These are phyloP conservation scores for Lepilemur ruficaudatus DNA, from an alignment of 2,797 vertebrate species.

Conservation along the genomic window DNA sequence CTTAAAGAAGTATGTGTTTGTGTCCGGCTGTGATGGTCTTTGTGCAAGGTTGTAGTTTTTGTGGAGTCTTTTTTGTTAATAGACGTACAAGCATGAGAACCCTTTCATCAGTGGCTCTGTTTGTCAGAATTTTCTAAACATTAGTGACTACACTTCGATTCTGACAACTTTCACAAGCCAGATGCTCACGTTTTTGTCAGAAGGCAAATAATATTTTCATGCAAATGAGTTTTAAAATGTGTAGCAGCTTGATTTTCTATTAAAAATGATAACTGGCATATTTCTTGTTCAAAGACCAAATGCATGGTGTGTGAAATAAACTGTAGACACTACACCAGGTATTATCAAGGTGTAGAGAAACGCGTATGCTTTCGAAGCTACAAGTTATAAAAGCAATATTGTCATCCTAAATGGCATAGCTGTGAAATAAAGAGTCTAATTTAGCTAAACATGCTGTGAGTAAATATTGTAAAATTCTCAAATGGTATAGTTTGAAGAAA, in stretches of 20 bases:
- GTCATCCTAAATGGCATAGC: background rate
- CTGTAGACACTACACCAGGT: background rate
- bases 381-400: background rate
- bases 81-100: background rate
- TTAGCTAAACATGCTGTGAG: background rate
- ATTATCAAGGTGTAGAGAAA: background rate
- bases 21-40: background rate
- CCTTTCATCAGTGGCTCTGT: background rate
- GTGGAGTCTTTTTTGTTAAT: background rate
- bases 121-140: background rate
- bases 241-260: background rate
- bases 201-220: background rate
- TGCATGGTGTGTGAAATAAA: background rate
- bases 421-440: background rate
- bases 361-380: background rate
- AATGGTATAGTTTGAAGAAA: slow-evolving; percentile 7
- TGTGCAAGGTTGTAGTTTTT: background rate
- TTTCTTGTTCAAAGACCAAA: background rate
- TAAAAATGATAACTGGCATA: background rate
- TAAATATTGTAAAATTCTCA: background rate
- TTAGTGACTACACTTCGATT: background rate
- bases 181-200: background rate
- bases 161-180: background rate
- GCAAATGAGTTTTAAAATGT: background rate
- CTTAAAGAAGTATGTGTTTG: background rate